A percentile compares a stretch with the other conserved stretches of the same genome.
Conservation (phyloP, 2,113 vertebrate species). For the Marcusenius ussheri region DNA sequence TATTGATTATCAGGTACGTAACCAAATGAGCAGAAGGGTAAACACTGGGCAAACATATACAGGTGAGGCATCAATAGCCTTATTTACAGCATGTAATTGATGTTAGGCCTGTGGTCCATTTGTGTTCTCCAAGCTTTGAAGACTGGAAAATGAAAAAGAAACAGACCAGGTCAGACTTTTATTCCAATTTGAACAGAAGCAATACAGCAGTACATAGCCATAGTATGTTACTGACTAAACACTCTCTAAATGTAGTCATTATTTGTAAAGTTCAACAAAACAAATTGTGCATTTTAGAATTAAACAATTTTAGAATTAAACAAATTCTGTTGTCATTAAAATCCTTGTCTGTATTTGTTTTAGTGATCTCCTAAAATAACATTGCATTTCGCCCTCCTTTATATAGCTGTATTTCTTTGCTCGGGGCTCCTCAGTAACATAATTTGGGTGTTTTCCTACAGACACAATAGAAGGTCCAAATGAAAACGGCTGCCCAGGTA, state of each 20-base stretch:
- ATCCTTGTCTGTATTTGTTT: neutral
- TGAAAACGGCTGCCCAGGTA: neutral
- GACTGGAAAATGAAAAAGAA: neutral
- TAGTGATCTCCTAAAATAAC: neutral
- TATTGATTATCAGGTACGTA: conserved; percentile 39
- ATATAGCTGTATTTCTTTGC: neutral
- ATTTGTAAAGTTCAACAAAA: neutral
- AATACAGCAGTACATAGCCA: neutral
- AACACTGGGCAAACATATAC: conserved; percentile 38
- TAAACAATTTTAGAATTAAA: neutral
- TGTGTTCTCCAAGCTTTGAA: neutral
- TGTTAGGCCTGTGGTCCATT: conserved; percentile 42
- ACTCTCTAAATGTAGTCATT: neutral
- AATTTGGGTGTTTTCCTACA: neutral
- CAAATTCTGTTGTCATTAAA: neutral
- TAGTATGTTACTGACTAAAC: neutral
- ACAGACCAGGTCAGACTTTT: neutral
- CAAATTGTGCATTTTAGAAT: neutral
- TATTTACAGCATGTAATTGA: conserved; percentile 36
- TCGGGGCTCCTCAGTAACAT: neutral
- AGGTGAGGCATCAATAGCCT: conserved; percentile 40
- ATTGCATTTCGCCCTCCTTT: neutral
- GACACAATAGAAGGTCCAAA: neutral
- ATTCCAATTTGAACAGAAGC: neutral
- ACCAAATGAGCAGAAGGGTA: conserved; percentile 30